Evolutionary conservation across 1,140 invertebrate species (phyloP), one percentile per base, ranked within the genome.

Genomic region (Monochamus saltuarius): DNA sequence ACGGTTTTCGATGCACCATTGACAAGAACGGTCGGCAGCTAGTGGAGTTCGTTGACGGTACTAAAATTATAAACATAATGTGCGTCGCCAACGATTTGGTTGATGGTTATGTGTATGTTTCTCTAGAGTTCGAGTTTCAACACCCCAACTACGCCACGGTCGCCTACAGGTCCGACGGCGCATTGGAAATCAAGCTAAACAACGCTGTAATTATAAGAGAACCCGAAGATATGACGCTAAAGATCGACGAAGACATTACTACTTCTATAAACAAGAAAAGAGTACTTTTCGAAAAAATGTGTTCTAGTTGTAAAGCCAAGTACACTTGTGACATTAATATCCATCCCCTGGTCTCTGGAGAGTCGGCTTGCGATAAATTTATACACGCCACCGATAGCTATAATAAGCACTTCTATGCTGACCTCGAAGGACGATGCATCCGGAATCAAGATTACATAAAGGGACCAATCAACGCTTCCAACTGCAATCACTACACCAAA

Each of bases 71-170:
- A 14, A 58, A 11, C 19, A 56, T 22, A 7, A 47, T 68, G 1
- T 35, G 53, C 0, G 38, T 62, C 4, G 39, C 57, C 9, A 55
- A 52, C 13, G 56, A 65, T 22, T 17, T 68, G n/a, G 50, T 65
- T 10, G 59, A 62, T 37, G 53, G 54, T 49, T 68, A 59, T 45
- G 63, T 68, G n/a, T 68, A 43, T 19, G 52, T 68, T 2, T 52
- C n/a, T 16, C 10, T 68, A 7, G 42, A 54, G 34, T 62, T 56
- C 35, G 11, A 58, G 9, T 68, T 60, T 34, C 56, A 68, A 51
- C 62, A 68, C 58, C 60, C 63, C 2, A 40, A 68, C 40, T 68
- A 65, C 43, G 59, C 49, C 16, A 65, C 45, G 10, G 63, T 68
- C 0, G 45, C 34, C 9, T 68, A 63, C 39, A 45, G 56, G 39